Evolutionary conservation across 1,140 invertebrate species (phyloP).

Genomic region (Apis laboriosa): DNA sequence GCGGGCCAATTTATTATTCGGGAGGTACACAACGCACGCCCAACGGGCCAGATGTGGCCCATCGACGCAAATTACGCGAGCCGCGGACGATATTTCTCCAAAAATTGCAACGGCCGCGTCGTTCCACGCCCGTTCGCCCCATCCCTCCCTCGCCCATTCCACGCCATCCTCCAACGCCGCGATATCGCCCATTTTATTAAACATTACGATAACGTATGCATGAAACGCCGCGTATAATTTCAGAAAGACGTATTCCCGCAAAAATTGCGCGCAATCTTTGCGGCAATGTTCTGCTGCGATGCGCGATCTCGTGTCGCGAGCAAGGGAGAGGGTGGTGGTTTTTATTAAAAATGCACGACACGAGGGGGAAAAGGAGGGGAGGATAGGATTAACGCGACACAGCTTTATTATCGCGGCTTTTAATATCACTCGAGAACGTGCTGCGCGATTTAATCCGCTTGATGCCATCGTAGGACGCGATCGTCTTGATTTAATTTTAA

Average conservation of each 20-base stretch:
- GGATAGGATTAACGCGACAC: constrained; percentile 8
- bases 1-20: constrained; percentile 41
- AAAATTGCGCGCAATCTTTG: constrained; percentile 35
- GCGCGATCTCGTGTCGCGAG: not conserved
- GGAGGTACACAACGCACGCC: constrained; percentile 6
- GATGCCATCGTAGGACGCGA: not conserved
- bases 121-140: no score
- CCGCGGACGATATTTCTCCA: constrained; percentile 42
- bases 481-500: not conserved
- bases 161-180: not conserved
- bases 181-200: constrained; percentile 40
- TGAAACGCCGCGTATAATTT: constrained; percentile 29
- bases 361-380: not conserved
- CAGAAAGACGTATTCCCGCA: constrained; percentile 11
- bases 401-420: constrained; percentile 15
- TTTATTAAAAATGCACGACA: constrained; percentile 17
- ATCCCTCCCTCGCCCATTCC: no score
- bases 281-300: not conserved
- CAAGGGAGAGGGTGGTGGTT: not conserved
- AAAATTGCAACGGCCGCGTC: constrained; percentile 32
- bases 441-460: not conserved
- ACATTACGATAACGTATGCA: constrained; percentile 40
- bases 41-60: constrained; percentile 39
- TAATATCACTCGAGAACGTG: constrained; percentile 22
- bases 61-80: constrained; percentile 44